Conservation (phyloP, 2,888 invertebrate species). For the Macaria notata region DNA sequence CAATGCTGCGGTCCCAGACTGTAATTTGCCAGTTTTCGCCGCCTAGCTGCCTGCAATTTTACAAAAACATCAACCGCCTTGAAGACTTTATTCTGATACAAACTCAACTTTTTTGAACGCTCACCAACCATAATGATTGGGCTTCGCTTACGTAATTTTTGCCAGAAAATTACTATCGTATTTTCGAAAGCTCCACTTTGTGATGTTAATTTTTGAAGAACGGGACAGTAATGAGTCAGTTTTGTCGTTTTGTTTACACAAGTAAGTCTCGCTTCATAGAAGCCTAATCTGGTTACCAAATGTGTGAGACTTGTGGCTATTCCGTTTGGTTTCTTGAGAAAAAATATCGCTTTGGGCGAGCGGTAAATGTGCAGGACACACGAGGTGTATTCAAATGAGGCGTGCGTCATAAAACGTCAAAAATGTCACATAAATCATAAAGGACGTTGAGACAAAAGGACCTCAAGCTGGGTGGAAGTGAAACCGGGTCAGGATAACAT, state of each 20-base stretch:
- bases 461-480: conserved; percentile 56
- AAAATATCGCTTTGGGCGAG: conserved; percentile 64
- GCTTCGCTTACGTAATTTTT: conserved; percentile 50
- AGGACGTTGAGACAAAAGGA: conserved; percentile 63
- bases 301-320: conserved; percentile 55
- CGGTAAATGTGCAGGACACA: conserved; percentile 77
- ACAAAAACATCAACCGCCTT: conserved; percentile 59
- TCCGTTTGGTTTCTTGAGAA: conserved; percentile 48
- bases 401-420: conserved; percentile 77
- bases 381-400: conserved; percentile 76
- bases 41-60: conserved; percentile 74
- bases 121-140: conserved; percentile 49
- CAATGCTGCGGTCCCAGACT: conserved; percentile 63
- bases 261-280: conserved; percentile 62
- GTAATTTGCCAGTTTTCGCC: conserved; percentile 77
- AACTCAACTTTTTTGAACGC: conserved; percentile 48
- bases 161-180: conserved; percentile 22
- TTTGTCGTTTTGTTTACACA: conserved; percentile 62
- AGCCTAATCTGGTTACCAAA: conserved; percentile 80
- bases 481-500: conserved; percentile 81
- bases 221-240: conserved; percentile 57
- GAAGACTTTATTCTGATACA: conserved; percentile 67
- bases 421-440: conserved; percentile 79
- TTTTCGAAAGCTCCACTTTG: conserved; percentile 36
- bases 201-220: conserved; percentile 26